phyloP scores from a whole-genome alignment of 2,113 vertebrate genomes.

The Neogale vison region DNA sequence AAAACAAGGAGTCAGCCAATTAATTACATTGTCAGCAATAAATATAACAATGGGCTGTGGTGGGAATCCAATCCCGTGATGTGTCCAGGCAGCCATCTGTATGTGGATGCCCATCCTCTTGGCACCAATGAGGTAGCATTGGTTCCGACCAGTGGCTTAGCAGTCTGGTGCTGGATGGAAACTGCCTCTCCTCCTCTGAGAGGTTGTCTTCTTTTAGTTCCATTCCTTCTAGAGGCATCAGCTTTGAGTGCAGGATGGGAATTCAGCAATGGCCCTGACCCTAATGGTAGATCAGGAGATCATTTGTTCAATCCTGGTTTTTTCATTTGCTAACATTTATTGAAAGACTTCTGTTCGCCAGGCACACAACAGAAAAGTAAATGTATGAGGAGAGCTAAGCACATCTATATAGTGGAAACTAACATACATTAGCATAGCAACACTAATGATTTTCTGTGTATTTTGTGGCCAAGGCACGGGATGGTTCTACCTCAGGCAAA shows the following conservation, averaged over 20 bases:
- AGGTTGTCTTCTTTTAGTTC: neutral
- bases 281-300: neutral
- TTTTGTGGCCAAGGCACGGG: neutral
- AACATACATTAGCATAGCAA: neutral
- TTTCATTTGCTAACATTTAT: neutral
- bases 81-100: neutral
- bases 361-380: neutral
- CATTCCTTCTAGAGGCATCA: neutral
- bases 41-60: neutral
- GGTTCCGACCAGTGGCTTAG: neutral
- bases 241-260: neutral
- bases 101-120: neutral
- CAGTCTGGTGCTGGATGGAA: neutral
- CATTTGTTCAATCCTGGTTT: neutral
- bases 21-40: constrained; percentile 68
- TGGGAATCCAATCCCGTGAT: neutral
- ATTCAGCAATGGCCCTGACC: neutral
- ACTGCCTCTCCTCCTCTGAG: neutral
- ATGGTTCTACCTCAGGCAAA: neutral
- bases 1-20: constrained; percentile 59
- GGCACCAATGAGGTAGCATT: neutral
- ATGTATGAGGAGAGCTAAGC: neutral
- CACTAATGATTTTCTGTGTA: neutral
- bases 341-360: neutral
- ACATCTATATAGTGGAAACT: neutral